These are phyloP conservation scores for Ibycter americanus DNA, from an alignment of 2,797 vertebrate species.

Conservation along the genomic window DNA sequence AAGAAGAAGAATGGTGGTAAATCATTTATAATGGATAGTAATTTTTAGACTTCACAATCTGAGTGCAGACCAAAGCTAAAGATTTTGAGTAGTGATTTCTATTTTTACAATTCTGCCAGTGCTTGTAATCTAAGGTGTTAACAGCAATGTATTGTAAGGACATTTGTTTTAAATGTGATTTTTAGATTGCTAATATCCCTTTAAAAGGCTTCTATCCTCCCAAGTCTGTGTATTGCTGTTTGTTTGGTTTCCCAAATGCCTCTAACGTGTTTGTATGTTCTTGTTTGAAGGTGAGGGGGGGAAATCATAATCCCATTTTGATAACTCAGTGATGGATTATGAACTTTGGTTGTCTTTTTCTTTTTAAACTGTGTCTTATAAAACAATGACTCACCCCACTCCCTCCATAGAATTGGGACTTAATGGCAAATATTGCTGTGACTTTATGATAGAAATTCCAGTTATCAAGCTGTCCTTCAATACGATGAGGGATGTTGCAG, in stretches of 20 bases:
- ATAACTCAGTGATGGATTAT: constrained; percentile 12
- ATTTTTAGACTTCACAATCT: background rate
- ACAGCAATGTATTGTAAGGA: background rate
- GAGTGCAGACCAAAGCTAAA: background rate
- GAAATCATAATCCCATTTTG: constrained; percentile 19
- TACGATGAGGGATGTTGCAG: background rate
- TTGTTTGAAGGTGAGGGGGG: background rate
- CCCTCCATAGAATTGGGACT: background rate
- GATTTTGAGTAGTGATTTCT: background rate
- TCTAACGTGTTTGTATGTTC: background rate
- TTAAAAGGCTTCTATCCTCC: constrained; percentile 30
- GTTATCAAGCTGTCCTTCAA: background rate
- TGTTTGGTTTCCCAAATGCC: constrained; percentile 8
- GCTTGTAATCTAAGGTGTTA: background rate
- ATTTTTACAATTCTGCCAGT: background rate
- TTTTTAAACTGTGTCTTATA: constrained; percentile 13
- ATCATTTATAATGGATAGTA: background rate
- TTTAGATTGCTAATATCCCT: constrained; percentile 9
- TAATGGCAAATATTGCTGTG: constrained; percentile 2
- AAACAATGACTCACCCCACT: background rate
- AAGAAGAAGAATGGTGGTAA: background rate
- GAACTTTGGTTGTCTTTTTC: background rate
- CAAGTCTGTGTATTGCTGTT: constrained; percentile 14
- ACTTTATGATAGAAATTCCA: background rate
- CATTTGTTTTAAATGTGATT: background rate